Percentiles rank a stretch among this genome's conserved stretches.
These are phyloP conservation scores for Papilio polytes DNA, from an alignment of 1,140 invertebrate genomes.

Conservation along the genomic window DNA sequence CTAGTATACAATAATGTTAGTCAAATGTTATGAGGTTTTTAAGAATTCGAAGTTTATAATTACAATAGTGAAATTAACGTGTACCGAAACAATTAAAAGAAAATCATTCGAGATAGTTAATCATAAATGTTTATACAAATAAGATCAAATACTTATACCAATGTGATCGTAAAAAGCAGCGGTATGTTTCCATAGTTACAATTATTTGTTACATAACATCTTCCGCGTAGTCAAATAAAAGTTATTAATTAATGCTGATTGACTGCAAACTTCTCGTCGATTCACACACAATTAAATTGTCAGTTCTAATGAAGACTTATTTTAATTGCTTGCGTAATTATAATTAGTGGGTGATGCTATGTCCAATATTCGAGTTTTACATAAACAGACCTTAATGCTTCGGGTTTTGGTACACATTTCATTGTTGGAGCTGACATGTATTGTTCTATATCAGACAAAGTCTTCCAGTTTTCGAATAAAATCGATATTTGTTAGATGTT, in stretches of 20 bases:
- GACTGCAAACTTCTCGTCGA: conserved; percentile 1
- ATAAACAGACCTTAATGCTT: conserved; percentile 14
- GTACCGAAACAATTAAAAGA: too few species aligned
- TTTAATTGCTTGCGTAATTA: conserved; percentile 39
- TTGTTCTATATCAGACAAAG: background rate
- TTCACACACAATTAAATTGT: conserved; percentile 37
- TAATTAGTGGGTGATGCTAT: conserved; percentile 28
- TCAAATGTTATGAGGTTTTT: too few species aligned
- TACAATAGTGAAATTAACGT: too few species aligned
- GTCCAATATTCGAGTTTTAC: background rate
- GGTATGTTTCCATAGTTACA: background rate
- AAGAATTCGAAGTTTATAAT: too few species aligned
- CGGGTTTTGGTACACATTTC: background rate
- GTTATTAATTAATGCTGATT: conserved; percentile 23
- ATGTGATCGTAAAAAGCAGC: background rate
- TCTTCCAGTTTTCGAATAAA: background rate
- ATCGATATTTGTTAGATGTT: background rate
- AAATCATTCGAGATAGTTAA: too few species aligned
- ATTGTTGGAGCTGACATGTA: background rate
- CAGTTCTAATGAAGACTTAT: conserved; percentile 39
- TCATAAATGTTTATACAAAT: too few species aligned
- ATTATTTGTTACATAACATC: conserved; percentile 7
- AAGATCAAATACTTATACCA: background rate
- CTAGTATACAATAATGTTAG: too few species aligned
- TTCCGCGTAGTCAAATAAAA: conserved; percentile 4